Base-by-base conservation (phyloP, 2,888 invertebrate genomes). In the Hypomecis atomaria region DNA sequence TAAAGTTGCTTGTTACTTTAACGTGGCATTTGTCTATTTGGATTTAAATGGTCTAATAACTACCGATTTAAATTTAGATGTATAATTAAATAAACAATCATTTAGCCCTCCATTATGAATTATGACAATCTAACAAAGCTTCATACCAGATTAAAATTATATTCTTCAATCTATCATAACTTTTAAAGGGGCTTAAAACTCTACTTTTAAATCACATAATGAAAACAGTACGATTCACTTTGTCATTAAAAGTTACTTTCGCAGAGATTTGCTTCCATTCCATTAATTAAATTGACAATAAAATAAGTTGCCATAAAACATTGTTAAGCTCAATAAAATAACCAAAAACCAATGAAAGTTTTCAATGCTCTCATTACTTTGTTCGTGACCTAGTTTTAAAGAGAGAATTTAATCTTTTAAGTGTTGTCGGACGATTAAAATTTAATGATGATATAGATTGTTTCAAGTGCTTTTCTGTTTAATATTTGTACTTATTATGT, bases 261-360 rank as follows among this genome's bases (percentile, higher is more conserved):
- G n/a, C 23, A 47, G 44, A 45, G 56, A 56, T 56, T 47, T 56
- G 38, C 47, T 38, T 43, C 38, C 56, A 56, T 56, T 56, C 45
- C 47, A 56, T 56, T 56, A 38, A 56, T 47, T 47, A 47, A 56
- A 56, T 56, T 47, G 56, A 45, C 56, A 38, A 33, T 56, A 47
- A 56, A 56, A 45, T 38, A 47, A 23, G 13, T 47, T 48, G 23
- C 9, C 33, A 36, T 54, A 44, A 43, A 54, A 5, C 43, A 54
- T 36, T 54, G 13, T 47, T n/a, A 47, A 56, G 45, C 47, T 56
- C 23, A 23, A 56, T 47, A 38, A 47, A 47, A 40, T 40, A 56
- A 48, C 38, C 47, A 40, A 56, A 23, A 55, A 33, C 47, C 47
- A 40, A 56, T 56, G 47, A 56, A 56, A 56, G 38, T 56, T 47